Conservation (phyloP, 1,140 invertebrate species). For the Cephus cinctus region DNA sequence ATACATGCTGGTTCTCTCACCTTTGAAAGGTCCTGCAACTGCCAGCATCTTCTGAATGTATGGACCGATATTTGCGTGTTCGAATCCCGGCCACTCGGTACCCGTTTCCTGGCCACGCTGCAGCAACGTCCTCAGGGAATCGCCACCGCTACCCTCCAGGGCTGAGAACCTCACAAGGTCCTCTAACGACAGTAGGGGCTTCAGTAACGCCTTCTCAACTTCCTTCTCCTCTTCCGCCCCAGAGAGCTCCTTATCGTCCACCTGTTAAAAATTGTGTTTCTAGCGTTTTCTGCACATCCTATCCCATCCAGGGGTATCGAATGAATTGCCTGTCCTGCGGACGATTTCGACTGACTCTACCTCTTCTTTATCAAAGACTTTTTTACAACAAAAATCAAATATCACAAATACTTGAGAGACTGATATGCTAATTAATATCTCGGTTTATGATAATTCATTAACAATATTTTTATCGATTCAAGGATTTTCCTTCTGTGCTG, state of each 20-base stretch:
- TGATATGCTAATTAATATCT: too few species aligned
- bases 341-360: too few species aligned
- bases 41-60: constrained; percentile 60
- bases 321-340: too few species aligned
- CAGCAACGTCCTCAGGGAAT: constrained; percentile 61
- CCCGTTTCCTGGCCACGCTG: constrained; percentile 56
- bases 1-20: constrained; percentile 24
- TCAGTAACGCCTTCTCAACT: constrained; percentile 61
- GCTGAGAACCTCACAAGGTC: constrained; percentile 63
- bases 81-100: constrained; percentile 56
- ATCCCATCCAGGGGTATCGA: neutral
- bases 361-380: too few species aligned
- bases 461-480: too few species aligned
- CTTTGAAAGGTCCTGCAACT: constrained; percentile 49
- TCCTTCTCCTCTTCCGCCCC: constrained; percentile 68
- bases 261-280: constrained; percentile 40
- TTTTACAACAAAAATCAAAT: too few species aligned
- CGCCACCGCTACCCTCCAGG: constrained; percentile 54
- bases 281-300: constrained; percentile 16
- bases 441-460: too few species aligned
- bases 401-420: too few species aligned
- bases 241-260: constrained; percentile 63
- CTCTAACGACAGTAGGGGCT: constrained; percentile 60
- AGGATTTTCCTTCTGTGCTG: too few species aligned
- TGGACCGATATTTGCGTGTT: constrained; percentile 59